phyloP scores from a whole-genome alignment of 2,113 vertebrate genomes.

The Rhegmatorhina hoffmannsi region DNA sequence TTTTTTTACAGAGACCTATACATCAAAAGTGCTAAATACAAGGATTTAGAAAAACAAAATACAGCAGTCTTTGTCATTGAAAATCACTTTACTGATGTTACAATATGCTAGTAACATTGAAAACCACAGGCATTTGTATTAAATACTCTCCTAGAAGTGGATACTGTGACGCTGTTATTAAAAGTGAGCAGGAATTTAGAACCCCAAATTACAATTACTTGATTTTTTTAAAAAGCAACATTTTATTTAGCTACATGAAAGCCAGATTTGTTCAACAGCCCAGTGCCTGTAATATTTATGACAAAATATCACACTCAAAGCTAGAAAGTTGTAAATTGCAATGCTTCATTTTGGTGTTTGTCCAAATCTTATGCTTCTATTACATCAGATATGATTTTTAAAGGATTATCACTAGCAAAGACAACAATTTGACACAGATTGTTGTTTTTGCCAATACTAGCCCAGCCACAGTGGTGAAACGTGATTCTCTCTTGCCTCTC shows the following conservation, averaged over 20 bases:
- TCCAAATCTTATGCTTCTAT: conserved; percentile 40
- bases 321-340: conserved; percentile 9
- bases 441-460: conserved; percentile 42
- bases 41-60: neutral
- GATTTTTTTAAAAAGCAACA: conserved; percentile 69
- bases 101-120: conserved; percentile 72
- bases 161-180: conserved; percentile 48
- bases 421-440: neutral
- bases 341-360: conserved; percentile 48
- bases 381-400: neutral
- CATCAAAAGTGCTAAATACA: neutral
- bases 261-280: conserved; percentile 62
- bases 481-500: neutral
- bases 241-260: conserved; percentile 68
- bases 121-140: conserved; percentile 70
- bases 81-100: conserved; percentile 80
- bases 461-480: conserved; percentile 5
- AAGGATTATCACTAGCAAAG: conserved; percentile 42
- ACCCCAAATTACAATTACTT: conserved; percentile 52
- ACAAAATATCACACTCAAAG: conserved; percentile 53
- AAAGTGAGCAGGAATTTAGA: conserved; percentile 73
- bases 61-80: conserved; percentile 46
- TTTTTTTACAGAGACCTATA: neutral
- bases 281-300: conserved; percentile 37
- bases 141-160: conserved; percentile 66